Evolutionary conservation across 2,113 vertebrate genomes (phyloP).

Genomic region (Ursus arctos): DNA sequence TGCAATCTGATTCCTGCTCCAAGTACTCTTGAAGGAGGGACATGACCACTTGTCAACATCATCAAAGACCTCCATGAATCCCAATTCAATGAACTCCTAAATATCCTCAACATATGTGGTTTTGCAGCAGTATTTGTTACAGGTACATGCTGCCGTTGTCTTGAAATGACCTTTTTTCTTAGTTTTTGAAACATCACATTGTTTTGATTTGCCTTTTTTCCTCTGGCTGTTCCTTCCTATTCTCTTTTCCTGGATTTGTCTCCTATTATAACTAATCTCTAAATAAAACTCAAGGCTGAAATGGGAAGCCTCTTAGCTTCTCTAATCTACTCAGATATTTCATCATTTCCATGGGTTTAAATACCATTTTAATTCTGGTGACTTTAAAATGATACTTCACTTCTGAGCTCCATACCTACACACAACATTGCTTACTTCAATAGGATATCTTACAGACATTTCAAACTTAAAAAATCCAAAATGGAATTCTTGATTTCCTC

Average conservation of each 20-base stretch:
- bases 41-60: neutral
- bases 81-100: neutral
- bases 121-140: neutral
- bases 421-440: neutral
- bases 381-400: neutral
- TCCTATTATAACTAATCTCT: constrained; percentile 5
- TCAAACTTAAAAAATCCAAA: constrained; percentile 38
- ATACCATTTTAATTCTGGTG: neutral
- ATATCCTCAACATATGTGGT: neutral
- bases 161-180: neutral
- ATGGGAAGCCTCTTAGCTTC: neutral
- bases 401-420: neutral
- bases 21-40: neutral
- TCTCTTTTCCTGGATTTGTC: neutral
- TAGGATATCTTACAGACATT: neutral
- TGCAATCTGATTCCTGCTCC: neutral
- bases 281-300: neutral
- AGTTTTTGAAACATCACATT: neutral
- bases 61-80: neutral
- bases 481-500: neutral
- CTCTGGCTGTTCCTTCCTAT: neutral
- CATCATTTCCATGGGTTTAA: neutral
- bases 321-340: neutral
- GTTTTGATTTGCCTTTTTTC: constrained; percentile 27
- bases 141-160: neutral